These are phyloP conservation scores for Engraulis encrasicolus DNA, from an alignment of 2,113 vertebrate genomes.

Conservation along the genomic window DNA sequence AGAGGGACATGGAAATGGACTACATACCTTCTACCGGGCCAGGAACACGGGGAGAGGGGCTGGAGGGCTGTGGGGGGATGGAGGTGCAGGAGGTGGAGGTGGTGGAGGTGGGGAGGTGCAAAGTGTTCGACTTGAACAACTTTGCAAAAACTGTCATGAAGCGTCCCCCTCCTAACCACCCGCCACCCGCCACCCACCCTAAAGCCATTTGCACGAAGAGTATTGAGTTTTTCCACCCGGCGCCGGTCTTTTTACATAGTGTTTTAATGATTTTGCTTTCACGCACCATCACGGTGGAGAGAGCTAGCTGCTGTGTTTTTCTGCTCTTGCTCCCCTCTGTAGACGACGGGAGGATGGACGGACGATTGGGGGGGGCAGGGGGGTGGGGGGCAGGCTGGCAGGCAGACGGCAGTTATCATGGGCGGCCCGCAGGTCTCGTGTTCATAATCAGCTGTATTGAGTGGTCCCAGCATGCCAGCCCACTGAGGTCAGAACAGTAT, in stretches of 20 bases:
- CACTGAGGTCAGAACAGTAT: conserved; percentile 63
- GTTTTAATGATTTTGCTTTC: conserved; percentile 7
- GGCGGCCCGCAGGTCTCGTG: conserved; percentile 40
- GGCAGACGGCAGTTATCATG: conserved; percentile 25
- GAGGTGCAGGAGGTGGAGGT: background rate
- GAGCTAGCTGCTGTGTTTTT: conserved; percentile 23
- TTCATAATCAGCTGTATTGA: conserved; percentile 59
- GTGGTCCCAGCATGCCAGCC: conserved; percentile 59
- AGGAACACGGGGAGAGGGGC: background rate
- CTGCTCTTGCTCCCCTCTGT: too few species aligned
- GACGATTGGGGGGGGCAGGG: too few species aligned
- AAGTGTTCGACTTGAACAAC: background rate
- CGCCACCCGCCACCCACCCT: too few species aligned
- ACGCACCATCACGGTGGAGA: background rate
- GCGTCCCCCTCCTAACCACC: too few species aligned
- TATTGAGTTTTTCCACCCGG: background rate
- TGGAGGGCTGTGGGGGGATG: background rate
- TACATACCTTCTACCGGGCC: background rate
- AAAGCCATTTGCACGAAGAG: background rate
- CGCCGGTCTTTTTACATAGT: background rate
- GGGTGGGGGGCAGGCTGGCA: too few species aligned
- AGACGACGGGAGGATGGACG: too few species aligned
- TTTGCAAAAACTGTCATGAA: background rate
- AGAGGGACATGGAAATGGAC: background rate
- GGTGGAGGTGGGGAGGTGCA: background rate